Base-by-base conservation (phyloP, 2,113 vertebrate genomes). In the Myiozetetes cayanensis region DNA sequence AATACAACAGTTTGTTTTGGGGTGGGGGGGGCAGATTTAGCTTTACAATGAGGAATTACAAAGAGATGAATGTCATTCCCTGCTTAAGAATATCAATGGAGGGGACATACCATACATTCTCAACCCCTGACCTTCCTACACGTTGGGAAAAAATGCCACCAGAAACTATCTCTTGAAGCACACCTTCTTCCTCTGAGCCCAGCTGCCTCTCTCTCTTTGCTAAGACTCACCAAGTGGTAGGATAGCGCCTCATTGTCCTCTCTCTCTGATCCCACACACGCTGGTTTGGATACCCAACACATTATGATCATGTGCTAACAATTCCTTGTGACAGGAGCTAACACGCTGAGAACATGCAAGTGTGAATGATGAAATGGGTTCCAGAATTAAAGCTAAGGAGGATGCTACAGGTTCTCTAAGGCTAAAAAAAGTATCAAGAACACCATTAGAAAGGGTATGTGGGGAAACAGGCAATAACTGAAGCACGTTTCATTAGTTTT, bases 241-340 rank as follows among this genome's bases (percentile, higher is more conserved):
- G 13, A 25, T 8, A 56, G 17, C 43, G 20, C 10, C 19, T 19
- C 1, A 0, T 37, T 1, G 0, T 25, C 17, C 28, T 25, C 25
- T 24, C 20, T 33, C 31, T 71, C 46, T 47, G 25, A 56, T 53
- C 21, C 30, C 7, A 1, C 14, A 2, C 7, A 2, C 46, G 9
- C 4, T 0, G 0, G 4, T 65, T 44, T 43, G 35, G 50, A 47
- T 30, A 25, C 43, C 25, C 13, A 37, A 14, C 4, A 22, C 31
- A 5, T 7, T 37, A 1, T 4, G 0, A 28, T 4, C 25, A 30
- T 50, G 59, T 67, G 77, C 55, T 89, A 35, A 63, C 20, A 33
- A 44, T 23, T 88, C 39, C 10, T 16, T 58, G 62, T 53, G 46
- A 58, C 0, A 2, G 47, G 5, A 94, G 5, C 43, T 80, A 58